Evolutionary conservation across 2,797 vertebrate species (phyloP).

Genomic region (Rousettus madagascariensis): DNA sequence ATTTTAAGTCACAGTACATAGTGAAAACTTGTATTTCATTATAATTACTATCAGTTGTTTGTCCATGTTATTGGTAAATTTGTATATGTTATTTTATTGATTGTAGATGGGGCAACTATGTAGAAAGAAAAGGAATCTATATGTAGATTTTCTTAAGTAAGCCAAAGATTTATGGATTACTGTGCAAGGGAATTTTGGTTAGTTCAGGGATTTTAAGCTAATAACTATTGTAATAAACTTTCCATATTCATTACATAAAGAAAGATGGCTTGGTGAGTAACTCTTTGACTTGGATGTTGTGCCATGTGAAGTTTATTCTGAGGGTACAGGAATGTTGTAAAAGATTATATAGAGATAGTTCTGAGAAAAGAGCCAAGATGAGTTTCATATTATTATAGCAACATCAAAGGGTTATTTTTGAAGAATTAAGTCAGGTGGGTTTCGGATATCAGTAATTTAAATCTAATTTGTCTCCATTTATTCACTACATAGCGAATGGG

Average conservation of each 20-base stretch:
- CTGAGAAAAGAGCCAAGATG: neutral
- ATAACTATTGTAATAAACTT: neutral
- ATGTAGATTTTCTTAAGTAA: conserved; percentile 19
- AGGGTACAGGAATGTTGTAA: neutral
- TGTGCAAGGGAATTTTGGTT: neutral
- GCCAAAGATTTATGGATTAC: neutral
- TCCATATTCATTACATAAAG: neutral
- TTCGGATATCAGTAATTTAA: conserved; percentile 39
- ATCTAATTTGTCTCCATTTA: neutral
- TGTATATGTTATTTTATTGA: conserved; percentile 14
- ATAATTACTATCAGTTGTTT: neutral
- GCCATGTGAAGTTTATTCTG: neutral
- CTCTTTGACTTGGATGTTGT: neutral
- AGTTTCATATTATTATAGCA: neutral
- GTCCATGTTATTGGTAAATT: neutral
- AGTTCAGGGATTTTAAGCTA: conserved; percentile 12
- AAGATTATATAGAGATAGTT: neutral
- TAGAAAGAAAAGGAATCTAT: neutral
- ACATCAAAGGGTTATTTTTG: neutral
- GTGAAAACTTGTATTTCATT: conserved; percentile 13
- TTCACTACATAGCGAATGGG: neutral
- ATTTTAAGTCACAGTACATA: neutral
- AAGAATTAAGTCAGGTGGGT: conserved; percentile 19
- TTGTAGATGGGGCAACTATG: neutral
- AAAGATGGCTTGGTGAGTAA: neutral